A percentile compares a stretch with the other conserved stretches of the same genome.
Evolutionary conservation across 2,113 vertebrate species (phyloP).

Genomic region (Plecotus auritus): DNA sequence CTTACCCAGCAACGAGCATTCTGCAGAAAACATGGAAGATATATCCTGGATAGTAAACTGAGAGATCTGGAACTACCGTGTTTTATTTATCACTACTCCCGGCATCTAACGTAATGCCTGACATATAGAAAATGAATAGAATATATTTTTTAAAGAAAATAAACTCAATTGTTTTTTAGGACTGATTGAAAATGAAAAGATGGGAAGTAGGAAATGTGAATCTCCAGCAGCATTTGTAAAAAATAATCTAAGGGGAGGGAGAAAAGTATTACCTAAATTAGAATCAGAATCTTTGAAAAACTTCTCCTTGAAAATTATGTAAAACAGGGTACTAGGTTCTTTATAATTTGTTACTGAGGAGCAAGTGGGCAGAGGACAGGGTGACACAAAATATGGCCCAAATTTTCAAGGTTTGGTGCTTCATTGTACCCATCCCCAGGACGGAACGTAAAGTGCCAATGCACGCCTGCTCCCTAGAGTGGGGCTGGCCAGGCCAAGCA

Average conservation of each 20-base stretch:
- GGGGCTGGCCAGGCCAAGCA: conserved; percentile 29
- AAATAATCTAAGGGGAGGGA: conserved; percentile 33
- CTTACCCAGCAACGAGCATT: not conserved
- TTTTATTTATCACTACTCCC: not conserved
- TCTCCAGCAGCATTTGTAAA: not conserved
- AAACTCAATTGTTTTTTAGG: not conserved
- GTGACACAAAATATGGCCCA: not conserved
- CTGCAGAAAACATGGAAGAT: not conserved
- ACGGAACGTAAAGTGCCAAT: conserved; percentile 57
- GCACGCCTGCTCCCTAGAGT: conserved; percentile 30
- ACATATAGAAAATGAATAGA: not conserved
- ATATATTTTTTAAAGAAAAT: not conserved
- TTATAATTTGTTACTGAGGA: not conserved
- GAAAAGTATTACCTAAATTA: conserved; percentile 2
- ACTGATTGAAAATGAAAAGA: not conserved
- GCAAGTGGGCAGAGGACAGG: not conserved
- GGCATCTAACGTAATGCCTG: not conserved
- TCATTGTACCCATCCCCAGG: not conserved
- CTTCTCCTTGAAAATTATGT: not conserved
- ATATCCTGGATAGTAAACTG: no score
- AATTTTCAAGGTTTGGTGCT: conserved; percentile 29
- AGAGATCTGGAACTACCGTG: not conserved
- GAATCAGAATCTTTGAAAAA: conserved; percentile 35
- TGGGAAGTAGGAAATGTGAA: not conserved
- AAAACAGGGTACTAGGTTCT: not conserved